Base-by-base conservation (phyloP, 2,888 invertebrate species). In the Chrysopilus asiliformis region DNA sequence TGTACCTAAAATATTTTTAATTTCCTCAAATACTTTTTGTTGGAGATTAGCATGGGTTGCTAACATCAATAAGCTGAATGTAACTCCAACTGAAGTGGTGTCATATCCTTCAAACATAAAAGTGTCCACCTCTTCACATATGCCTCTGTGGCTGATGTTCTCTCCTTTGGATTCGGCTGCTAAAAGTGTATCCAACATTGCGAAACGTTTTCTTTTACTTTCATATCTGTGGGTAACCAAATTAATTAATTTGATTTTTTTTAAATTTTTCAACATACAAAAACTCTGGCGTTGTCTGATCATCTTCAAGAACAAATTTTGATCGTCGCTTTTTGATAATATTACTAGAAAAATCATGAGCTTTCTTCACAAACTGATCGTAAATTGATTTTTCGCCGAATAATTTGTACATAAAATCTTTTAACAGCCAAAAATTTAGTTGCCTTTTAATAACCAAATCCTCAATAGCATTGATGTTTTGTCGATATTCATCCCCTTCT, bases 51-150 rank as follows among this genome's bases (percentile, higher is more conserved):
- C 45, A 50, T 61, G 43, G 4, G 53, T 42, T 1, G 60, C 49
- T 13, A 60, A 43, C 16, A 45, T 34, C 39, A 50, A 47, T 1
- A 60, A 41, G 8, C 49, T 46, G 15, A 58, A 60, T 16, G 48
- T 46, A 3, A 57, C 45, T 1, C 50, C 57, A 10, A 53, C 52
- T 0, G 57, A 49, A 9, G 59, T 57, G 7, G 60, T 60, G 17
- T 61, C 59, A 14, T 60, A 58, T 2, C 60, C 60, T 41, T 72
- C 78, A 55, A 79, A 79, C 72, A 79, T 74, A 45, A 79, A 78
- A 0, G 79, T 79, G 42, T 79, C 74, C 1, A 79, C 75, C 63
- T 80, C 76, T 52, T 77, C 74, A 36, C 74, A 63, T 6, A 80
- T 68, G 40, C 70, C 69, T 8, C 69, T 60, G 39, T 72, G 67